Conservation (phyloP, 2,888 invertebrate species). For the Notodonta ziczac region DNA sequence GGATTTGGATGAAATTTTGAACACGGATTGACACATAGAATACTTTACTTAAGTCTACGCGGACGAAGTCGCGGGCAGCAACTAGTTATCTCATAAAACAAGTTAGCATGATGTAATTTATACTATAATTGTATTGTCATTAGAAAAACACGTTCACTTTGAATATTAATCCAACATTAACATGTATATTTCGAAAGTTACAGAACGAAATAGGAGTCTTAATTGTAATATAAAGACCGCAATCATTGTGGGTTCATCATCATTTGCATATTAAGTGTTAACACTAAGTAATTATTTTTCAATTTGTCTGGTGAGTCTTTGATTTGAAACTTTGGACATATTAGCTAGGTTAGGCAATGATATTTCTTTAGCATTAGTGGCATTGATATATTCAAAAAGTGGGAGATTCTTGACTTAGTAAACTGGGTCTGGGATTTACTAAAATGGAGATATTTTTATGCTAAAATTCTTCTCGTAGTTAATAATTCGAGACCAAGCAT, state of each 20-base stretch:
- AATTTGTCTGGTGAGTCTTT: constrained; percentile 3
- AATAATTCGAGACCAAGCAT: no score
- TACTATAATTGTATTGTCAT: constrained; percentile 4
- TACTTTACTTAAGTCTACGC: no score
- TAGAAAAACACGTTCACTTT: constrained; percentile 6
- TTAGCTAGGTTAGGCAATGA: background rate
- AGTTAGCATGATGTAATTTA: constrained; percentile 1
- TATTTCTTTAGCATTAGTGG: no score
- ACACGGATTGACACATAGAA: no score
- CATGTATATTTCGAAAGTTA: constrained; percentile 5
- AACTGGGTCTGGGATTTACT: no score
- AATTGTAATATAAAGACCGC: constrained; percentile 7
- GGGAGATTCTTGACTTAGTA: no score
- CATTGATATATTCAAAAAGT: no score
- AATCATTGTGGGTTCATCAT: constrained; percentile 4
- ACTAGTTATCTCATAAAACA: no score
- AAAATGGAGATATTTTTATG: no score
- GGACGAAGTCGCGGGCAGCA: no score
- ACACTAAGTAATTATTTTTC: constrained; percentile 5
- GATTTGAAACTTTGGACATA: background rate
- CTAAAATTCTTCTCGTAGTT: no score
- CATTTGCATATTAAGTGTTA: constrained; percentile 7
- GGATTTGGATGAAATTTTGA: no score
- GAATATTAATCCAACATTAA: constrained; percentile 1
- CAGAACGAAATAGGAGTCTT: constrained; percentile 3